Percentiles rank a stretch among this genome's conserved stretches.
phyloP scores from a whole-genome alignment of 2,888 invertebrate species.

The Tetramorium bicarinatum region DNA sequence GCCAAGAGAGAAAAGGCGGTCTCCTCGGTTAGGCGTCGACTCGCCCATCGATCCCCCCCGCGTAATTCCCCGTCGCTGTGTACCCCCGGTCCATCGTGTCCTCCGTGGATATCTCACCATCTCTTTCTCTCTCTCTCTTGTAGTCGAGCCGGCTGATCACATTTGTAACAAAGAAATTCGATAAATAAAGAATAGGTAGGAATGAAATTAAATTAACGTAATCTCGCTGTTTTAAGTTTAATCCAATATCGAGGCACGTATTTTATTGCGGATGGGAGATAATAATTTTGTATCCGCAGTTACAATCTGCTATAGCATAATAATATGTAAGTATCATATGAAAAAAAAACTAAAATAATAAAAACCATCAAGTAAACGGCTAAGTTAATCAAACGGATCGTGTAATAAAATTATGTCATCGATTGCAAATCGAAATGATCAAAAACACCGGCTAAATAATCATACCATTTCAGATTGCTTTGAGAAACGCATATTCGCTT shows the following conservation, averaged over 20 bases:
- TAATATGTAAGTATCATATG: no score
- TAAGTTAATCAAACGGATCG: neutral
- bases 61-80: slow-evolving; percentile 65
- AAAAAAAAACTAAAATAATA: neutral
- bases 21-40: slow-evolving; percentile 81
- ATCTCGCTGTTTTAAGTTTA: neutral
- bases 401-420: neutral
- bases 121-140: slow-evolving; percentile 61
- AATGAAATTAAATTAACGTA: neutral
- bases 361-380: neutral
- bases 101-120: slow-evolving; percentile 66
- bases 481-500: neutral
- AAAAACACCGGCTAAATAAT: neutral
- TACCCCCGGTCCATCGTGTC: slow-evolving; percentile 50
- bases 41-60: slow-evolving; percentile 83
- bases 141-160: slow-evolving; percentile 55
- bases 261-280: no score
- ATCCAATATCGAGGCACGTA: no score
- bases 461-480: neutral
- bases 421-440: neutral
- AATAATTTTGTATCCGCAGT: neutral
- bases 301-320: neutral
- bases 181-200: neutral
- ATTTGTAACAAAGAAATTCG: slow-evolving; percentile 52
- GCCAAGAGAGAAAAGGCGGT: slow-evolving; percentile 82